Evolutionary conservation across 1,140 invertebrate genomes (phyloP), one percentile per base, ranked within the genome.

Genomic region (Eumeta japonica): DNA sequence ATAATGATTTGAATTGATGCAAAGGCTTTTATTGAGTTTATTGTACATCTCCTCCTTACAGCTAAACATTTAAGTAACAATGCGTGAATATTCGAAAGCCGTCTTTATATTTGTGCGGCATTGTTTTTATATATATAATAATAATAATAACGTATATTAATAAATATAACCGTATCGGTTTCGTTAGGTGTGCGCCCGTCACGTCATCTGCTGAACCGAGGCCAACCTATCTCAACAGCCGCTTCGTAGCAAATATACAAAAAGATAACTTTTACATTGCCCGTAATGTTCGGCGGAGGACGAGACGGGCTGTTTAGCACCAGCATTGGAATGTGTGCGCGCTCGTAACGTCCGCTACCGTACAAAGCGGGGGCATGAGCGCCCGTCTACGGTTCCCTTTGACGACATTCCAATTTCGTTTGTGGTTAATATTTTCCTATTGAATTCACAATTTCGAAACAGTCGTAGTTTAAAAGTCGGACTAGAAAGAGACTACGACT

Each of bases 191-290:
- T n/a, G n/a, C n/a, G n/a, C n/a, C n/a, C n/a, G n/a, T n/a, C n/a
- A n/a, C n/a, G n/a, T n/a, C n/a, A n/a, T n/a, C n/a, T n/a, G n/a
- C n/a, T n/a, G n/a, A n/a, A n/a, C n/a, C n/a, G n/a, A n/a, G n/a
- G n/a, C n/a, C n/a, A n/a, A n/a, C n/a, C n/a, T n/a, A n/a, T n/a
- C n/a, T n/a, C n/a, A n/a, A n/a, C n/a, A n/a, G n/a, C n/a, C n/a
- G n/a, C n/a, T n/a, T n/a, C n/a, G 54, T 62, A 62, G 59, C 60
- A 68, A 65, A 68, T 63, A 65, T 68, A 68, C 62, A 68, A 68
- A 66, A 65, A 52, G 35, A 18, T 28, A 5, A 35, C 61, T 65
- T 62, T 49, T 64, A 64, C 56, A 63, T 37, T n/a, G n/a, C n/a
- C n/a, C n/a, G n/a, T n/a, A n/a, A n/a, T n/a, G n/a, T n/a, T 38